Percentiles rank a stretch among this genome's conserved stretches.
These are phyloP conservation scores for Panulirus ornatus DNA, from an alignment of 1,140 invertebrate genomes.

Conservation along the genomic window DNA sequence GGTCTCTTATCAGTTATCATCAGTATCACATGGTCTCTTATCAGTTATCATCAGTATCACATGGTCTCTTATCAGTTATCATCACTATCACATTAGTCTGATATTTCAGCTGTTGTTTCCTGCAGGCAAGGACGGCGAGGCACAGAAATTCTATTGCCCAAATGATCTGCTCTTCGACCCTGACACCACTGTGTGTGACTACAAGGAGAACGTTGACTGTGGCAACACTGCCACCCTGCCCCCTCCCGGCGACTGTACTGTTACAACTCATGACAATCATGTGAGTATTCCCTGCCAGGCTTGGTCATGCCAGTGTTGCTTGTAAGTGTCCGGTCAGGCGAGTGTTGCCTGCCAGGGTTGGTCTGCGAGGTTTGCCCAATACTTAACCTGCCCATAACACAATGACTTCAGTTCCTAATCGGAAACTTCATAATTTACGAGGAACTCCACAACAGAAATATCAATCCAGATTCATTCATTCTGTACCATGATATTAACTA, in stretches of 20 bases:
- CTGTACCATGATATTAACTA: too few relatives aligned
- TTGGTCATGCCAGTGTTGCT: background rate
- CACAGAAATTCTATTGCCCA: background rate
- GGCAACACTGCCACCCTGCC: background rate
- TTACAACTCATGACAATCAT: background rate
- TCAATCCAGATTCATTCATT: too few relatives aligned
- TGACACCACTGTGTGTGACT: slow-evolving; percentile 8
- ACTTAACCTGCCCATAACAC: slow-evolving; percentile 4
- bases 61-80: background rate
- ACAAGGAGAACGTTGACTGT: background rate
- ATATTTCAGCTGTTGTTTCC: background rate
- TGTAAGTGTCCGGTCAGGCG: too few relatives aligned
- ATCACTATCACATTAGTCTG: background rate
- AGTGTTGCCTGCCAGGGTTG: too few relatives aligned
- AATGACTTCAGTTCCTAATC: too few relatives aligned
- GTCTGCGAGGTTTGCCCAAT: too few relatives aligned
- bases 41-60: background rate
- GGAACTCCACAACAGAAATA: too few relatives aligned
- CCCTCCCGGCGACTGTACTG: background rate
- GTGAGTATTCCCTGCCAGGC: background rate
- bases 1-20: background rate
- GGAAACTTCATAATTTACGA: too few relatives aligned
- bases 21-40: background rate
- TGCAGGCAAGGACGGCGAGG: slow-evolving; percentile 25
- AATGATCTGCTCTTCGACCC: slow-evolving; percentile 1